Evolutionary conservation across 37 sponge, comb jelly and placozoan genomes (phyloP).

Genomic region (Halichondria panicea): DNA sequence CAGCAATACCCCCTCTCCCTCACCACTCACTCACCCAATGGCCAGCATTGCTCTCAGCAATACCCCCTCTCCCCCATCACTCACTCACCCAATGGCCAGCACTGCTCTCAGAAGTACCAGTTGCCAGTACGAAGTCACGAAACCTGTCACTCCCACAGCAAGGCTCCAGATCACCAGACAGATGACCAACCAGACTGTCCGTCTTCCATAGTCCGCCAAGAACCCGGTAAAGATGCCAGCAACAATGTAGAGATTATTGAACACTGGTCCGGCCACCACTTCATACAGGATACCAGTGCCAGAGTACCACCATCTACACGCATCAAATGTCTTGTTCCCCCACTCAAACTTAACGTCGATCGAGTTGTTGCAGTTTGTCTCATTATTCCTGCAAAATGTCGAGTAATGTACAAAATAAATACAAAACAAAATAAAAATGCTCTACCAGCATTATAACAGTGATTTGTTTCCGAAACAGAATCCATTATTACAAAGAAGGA

Average conservation of each 20-base stretch:
- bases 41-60: too few species aligned
- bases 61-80: too few species aligned
- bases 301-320: conserved; percentile 48
- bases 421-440: too few species aligned
- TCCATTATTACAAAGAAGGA: too few species aligned
- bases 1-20: too few species aligned
- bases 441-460: too few species aligned
- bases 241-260: conserved; percentile 77
- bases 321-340: background rate
- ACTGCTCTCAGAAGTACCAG: conserved; percentile 67
- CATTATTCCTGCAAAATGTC: background rate
- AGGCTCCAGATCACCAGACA: conserved; percentile 69
- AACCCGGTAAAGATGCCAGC: conserved; percentile 74
- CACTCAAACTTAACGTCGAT: too few species aligned
- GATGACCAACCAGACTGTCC: conserved; percentile 60
- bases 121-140: conserved; percentile 69
- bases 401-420: too few species aligned
- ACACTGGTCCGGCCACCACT: conserved; percentile 84
- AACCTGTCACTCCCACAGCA: conserved; percentile 66
- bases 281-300: conserved; percentile 76
- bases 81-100: conserved; percentile 75
- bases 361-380: background rate
- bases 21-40: too few species aligned
- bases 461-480: too few species aligned
- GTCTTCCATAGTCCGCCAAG: conserved; percentile 65